Evolutionary conservation across 2,888 invertebrate genomes (phyloP).

Genomic region (Orthosia gracilis): DNA sequence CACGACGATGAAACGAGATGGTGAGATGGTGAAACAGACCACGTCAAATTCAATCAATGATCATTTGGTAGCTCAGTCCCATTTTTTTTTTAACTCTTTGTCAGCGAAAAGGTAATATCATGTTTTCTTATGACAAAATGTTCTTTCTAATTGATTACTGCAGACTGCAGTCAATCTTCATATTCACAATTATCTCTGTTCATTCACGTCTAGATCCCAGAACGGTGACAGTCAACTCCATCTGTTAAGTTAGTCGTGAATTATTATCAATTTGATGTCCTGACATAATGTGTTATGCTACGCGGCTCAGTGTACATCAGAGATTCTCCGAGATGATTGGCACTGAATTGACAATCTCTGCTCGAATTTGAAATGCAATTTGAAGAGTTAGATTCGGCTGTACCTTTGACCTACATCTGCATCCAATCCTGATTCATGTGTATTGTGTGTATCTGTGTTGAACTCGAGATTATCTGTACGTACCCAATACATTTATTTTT

Average conservation of each 20-base stretch:
- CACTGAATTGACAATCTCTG: conserved; percentile 41
- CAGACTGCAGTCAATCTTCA: background rate
- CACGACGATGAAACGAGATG: too few relatives aligned
- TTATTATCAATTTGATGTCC: conserved; percentile 4
- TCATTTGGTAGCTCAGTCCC: too few relatives aligned
- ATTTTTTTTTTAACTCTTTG: too few relatives aligned
- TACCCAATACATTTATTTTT: background rate
- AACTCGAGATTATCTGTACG: background rate
- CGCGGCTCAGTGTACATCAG: too few relatives aligned
- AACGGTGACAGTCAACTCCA: background rate
- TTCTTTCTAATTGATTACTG: background rate
- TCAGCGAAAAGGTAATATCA: background rate
- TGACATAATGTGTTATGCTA: too few relatives aligned
- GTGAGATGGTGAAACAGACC: too few relatives aligned
- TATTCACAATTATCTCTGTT: background rate
- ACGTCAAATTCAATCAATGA: too few relatives aligned
- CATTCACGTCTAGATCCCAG: background rate
- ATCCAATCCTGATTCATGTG: conserved; percentile 6
- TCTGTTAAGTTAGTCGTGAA: conserved; percentile 20
- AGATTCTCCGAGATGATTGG: conserved; percentile 36
- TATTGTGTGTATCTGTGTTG: background rate
- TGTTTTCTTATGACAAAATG: background rate
- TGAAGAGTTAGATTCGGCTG: background rate
- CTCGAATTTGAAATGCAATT: conserved; percentile 39
- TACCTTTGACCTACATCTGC: conserved; percentile 16